These are phyloP conservation scores for Cyanoliseus patagonus DNA, from an alignment of 2,113 vertebrate genomes.

Conservation along the genomic window DNA sequence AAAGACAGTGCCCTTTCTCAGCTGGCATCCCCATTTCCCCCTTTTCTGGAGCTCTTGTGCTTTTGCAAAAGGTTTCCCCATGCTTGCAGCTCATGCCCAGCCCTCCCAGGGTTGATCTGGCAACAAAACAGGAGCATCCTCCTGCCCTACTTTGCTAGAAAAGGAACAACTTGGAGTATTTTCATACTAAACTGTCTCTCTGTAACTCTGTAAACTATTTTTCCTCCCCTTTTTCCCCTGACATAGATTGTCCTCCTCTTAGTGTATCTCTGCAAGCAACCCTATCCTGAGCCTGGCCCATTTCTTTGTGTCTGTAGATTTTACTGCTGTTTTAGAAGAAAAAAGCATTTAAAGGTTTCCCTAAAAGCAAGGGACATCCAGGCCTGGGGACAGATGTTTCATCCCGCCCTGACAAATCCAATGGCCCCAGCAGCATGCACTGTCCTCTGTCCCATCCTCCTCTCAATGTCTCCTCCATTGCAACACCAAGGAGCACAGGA, in stretches of 20 bases:
- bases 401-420: background rate
- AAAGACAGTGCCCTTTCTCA: background rate
- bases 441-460: background rate
- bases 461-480: background rate
- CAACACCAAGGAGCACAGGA: accelerated
- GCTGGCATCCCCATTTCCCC: accelerated
- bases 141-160: background rate
- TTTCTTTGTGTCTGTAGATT: background rate
- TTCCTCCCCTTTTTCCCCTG: background rate
- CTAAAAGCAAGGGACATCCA: background rate
- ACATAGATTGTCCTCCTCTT: background rate
- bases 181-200: background rate
- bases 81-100: background rate
- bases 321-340: background rate
- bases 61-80: background rate
- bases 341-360: background rate
- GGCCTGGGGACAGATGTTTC: accelerated
- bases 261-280: background rate
- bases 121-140: background rate
- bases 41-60: accelerated
- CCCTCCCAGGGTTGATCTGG: too few relatives aligned
- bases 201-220: background rate
- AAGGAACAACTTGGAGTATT: background rate
- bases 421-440: background rate
- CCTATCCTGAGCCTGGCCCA: background rate